Conservation (phyloP, 2,888 invertebrate species). For the Eristalis pertinax region DNA sequence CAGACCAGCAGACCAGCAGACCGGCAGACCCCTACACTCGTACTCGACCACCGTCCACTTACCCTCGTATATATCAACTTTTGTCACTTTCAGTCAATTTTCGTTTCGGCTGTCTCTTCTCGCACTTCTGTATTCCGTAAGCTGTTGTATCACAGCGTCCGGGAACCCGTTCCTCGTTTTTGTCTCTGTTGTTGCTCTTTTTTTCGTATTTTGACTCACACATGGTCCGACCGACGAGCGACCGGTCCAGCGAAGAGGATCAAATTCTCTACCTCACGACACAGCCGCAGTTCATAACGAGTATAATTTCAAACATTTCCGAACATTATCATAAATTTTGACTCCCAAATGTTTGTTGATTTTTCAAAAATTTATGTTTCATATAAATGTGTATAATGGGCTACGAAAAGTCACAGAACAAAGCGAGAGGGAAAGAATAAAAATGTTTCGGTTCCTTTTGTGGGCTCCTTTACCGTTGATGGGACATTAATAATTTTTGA, state of each 20-base stretch:
- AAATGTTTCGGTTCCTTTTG: constrained; percentile 70
- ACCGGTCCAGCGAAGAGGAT: constrained; percentile 42
- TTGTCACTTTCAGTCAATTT: constrained; percentile 70
- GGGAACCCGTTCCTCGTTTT: background rate
- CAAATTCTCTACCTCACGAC: constrained; percentile 51
- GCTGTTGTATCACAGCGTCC: constrained; percentile 42
- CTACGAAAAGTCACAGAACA: constrained; percentile 14
- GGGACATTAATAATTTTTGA: constrained; percentile 72
- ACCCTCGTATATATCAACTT: constrained; percentile 67
- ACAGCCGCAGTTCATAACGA: constrained; percentile 66
- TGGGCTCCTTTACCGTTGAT: constrained; percentile 66
- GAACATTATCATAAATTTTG: constrained; percentile 72
- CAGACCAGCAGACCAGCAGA: no score
- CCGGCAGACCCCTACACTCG: constrained; percentile 23
- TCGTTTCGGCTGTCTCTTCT: constrained; percentile 70
- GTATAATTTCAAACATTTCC: constrained; percentile 71
- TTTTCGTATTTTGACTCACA: constrained; percentile 48
- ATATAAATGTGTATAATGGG: constrained; percentile 72
- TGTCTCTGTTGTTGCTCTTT: background rate
- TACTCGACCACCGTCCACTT: constrained; percentile 44
- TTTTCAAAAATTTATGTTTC: constrained; percentile 72
- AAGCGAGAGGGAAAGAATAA: constrained; percentile 28
- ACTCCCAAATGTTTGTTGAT: constrained; percentile 71
- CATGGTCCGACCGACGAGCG: constrained; percentile 40
- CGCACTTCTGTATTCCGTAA: constrained; percentile 73